Conservation (phyloP, 2,113 vertebrate species). For the Python bivittatus region DNA sequence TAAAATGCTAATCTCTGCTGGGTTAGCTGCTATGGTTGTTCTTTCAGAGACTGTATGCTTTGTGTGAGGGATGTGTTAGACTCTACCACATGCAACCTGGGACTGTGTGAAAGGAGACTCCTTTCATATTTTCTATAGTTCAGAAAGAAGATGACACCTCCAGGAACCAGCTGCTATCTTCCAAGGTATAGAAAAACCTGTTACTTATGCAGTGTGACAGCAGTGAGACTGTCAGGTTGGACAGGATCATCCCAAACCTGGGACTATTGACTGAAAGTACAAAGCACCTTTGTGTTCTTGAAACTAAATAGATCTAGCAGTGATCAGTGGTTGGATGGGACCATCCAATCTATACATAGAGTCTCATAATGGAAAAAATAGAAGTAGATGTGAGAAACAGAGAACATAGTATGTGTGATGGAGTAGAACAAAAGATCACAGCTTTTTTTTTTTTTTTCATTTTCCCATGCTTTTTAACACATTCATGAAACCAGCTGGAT, state of each 20-base stretch:
- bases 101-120: too few species aligned
- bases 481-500: background rate
- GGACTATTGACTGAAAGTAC: background rate
- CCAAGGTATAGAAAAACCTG: too few species aligned
- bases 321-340: background rate
- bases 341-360: background rate
- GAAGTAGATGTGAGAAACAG: background rate
- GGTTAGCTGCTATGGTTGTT: background rate
- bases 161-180: too few species aligned
- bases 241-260: background rate
- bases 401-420: background rate
- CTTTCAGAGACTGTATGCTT: background rate
- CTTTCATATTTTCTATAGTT: too few species aligned
- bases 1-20: background rate
- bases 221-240: background rate
- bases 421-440: background rate
- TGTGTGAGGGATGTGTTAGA: background rate
- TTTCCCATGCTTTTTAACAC: background rate
- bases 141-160: background rate
- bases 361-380: background rate
- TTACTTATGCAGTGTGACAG: too few species aligned
- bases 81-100: too few species aligned
- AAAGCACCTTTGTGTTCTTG: background rate
- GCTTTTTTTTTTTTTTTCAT: too few species aligned
- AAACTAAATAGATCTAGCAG: background rate